Evolutionary conservation across 2,888 invertebrate genomes (phyloP), one percentile per base, ranked within the genome.

Genomic region (Actias luna): DNA sequence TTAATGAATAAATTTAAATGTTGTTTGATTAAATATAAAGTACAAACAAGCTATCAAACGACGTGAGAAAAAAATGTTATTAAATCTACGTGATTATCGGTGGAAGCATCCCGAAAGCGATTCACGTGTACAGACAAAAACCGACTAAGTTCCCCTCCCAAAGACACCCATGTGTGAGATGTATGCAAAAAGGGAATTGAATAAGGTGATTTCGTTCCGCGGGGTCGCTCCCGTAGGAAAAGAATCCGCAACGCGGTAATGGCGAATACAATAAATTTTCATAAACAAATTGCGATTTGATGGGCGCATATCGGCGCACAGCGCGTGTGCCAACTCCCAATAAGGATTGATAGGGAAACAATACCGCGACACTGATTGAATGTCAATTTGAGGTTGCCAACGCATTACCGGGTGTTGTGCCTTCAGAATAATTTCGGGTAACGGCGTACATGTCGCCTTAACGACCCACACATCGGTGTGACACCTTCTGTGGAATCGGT

Each of bases 261-360:
- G 91, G 91, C 87, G 86, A 92, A 92, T 92, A 92, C 92, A 91
- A 92, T 92, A 92, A 92, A 92, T 92, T 92, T 92, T 92, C 92
- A 92, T 92, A 92, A 92, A 92, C 92, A 92, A 92, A 92, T 92
- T 91, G 91, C 90, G 85, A 85, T 92, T 92, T 92, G 92, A 92
- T 92, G 92, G 90, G 84, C 82, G 83, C 77, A 79, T 83, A 85
- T 84, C 86, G 85, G 86, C 84, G 85, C 80, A 80, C 73, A 73
- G 81, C 74, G 87, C 86, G 90, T 86, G 89, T 79, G 85, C 83
- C 79, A 79, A 85, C 83, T 90, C 75, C 86, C 91, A 90, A 92
- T 89, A 89, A 88, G 88, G 87, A 92, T 91, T 91, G 91, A 92
- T 92, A 91, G 88, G 88, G 85, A 92, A 92, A 92, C 92, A 92